Conservation (phyloP, 2,113 vertebrate genomes). For the Microtus oregoni region DNA sequence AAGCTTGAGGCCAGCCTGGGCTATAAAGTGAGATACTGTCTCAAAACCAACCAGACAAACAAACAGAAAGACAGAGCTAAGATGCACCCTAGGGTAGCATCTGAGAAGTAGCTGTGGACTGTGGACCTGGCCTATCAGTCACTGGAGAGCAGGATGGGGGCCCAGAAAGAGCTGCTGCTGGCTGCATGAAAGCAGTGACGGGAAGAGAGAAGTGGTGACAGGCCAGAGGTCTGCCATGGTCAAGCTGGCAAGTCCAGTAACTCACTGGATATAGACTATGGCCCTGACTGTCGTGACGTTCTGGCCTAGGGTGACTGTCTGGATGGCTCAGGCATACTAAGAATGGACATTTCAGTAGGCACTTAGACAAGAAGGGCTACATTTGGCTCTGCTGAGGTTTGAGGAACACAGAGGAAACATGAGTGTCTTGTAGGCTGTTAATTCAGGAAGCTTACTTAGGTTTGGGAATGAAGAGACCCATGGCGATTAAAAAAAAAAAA, state of each 20-base stretch:
- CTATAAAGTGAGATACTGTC: too few species aligned
- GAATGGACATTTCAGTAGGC: neutral
- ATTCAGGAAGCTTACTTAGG: slow-evolving; percentile 4
- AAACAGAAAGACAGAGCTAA: neutral
- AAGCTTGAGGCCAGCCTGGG: too few species aligned
- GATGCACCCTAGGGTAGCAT: neutral
- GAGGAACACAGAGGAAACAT: neutral
- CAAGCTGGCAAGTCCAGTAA: neutral
- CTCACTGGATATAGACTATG: neutral
- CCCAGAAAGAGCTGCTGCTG: neutral
- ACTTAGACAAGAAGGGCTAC: neutral
- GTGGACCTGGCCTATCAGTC: neutral
- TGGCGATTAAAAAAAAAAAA: neutral
- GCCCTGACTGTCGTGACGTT: neutral
- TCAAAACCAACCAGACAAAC: too few species aligned
- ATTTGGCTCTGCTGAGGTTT: neutral
- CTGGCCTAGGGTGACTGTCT: neutral
- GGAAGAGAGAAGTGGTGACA: neutral
- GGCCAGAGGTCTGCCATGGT: neutral
- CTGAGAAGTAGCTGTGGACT: neutral
- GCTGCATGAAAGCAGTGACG: neutral
- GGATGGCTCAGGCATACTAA: neutral
- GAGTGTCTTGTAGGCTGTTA: neutral
- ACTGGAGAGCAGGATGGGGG: neutral
- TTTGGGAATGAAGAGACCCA: neutral